Conservation (phyloP, 2,113 vertebrate genomes). For the Pseudopipra pipra region DNA sequence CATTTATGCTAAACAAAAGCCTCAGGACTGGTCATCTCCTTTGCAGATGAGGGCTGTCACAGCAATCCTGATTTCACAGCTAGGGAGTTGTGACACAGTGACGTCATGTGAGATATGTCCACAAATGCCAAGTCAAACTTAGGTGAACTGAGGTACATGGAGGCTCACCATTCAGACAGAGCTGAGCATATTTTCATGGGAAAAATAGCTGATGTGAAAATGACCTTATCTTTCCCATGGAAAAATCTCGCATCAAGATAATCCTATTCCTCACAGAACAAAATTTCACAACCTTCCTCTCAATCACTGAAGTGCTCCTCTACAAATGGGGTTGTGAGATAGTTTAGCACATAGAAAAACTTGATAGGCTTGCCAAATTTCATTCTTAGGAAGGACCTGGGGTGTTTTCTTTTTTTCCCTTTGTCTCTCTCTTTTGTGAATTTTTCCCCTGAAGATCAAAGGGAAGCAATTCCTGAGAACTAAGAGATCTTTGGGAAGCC, state of each 20-base stretch:
- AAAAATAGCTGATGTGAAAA: background rate
- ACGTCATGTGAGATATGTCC: rapidly evolving
- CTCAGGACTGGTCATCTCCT: background rate
- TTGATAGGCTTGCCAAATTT: background rate
- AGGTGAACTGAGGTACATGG: background rate
- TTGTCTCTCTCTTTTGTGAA: background rate
- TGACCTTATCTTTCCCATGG: background rate
- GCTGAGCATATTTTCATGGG: background rate
- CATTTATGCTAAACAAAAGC: background rate
- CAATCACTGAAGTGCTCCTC: background rate
- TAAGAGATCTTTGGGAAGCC: background rate
- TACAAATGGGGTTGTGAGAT: background rate
- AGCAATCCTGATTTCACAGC: background rate
- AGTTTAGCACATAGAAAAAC: background rate
- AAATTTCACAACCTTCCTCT: background rate
- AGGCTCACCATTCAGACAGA: background rate
- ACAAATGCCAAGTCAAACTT: background rate
- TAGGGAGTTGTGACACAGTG: background rate
- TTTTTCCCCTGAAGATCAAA: background rate
- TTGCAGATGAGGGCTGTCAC: background rate
- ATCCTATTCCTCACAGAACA: background rate
- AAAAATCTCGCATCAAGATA: background rate
- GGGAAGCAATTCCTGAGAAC: background rate
- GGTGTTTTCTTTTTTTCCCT: rapidly evolving
- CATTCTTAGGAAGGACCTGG: background rate